Base-by-base conservation (phyloP, 1,140 invertebrate species). In the Arctopsyche grandis region DNA sequence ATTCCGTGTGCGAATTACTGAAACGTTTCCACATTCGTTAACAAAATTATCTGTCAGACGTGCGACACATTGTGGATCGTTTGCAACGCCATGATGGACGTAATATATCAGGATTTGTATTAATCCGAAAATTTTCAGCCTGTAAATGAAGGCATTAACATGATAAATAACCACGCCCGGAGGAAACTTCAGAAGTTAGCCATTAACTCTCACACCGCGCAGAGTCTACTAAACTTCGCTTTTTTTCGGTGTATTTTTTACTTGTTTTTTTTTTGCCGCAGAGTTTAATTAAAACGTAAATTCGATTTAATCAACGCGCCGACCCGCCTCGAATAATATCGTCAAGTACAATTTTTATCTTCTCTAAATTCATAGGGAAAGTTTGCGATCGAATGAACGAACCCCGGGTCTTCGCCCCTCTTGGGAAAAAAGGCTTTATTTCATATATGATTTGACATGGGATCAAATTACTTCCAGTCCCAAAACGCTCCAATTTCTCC, bases 91-190 rank as follows among this genome's bases (percentile, higher is more conserved):
- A 16, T 16, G 7, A 16, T 16, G 69, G 19, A 44, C 44, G 69
- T 22, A 12, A 73, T 73, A 73, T 22, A 38, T 73, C 69, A 73
- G 9, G 38, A 44, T 43, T 73, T 43, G 46, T 73, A 73, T 73
- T 73, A 73, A 38, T 73, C 38, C 44, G 43, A 73, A 73, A 73
- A 73, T 60, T 73, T 73, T 73, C 69, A 73, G 38, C 12, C 24
- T 73, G 69, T 43, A 73, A 73, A 44, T 73, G 69, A 73, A 73
- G 44, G 19, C 69, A 73, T 73, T 73, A 73, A 48, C 24, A 38
- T 73, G 69, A 73, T 73, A 73, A 73, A 73, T 73, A 73, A 73
- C 69, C 43, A 12, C 12, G 1, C 48, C 12, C 48, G 56, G 21
- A 9, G 56, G 16, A 16, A 21, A 14, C 69, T 12, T 29, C 19